Evolutionary conservation across 1,140 invertebrate species (phyloP), one percentile per base, ranked within the genome.

Genomic region (Bombus picipes): DNA sequence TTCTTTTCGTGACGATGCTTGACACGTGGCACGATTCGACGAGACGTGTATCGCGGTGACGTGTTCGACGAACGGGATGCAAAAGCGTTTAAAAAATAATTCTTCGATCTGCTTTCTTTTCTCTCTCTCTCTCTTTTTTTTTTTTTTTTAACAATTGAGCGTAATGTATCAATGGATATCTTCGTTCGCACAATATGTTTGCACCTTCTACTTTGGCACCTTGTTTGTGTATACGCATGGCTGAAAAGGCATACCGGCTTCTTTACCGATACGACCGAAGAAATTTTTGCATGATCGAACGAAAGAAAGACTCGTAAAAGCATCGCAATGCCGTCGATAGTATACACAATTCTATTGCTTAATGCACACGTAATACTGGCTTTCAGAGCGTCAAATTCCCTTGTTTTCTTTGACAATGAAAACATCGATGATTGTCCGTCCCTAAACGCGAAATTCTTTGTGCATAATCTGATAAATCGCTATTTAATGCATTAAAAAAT

Each of bases 391-490:
- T 90, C 89, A 84, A 88, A 89, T 91, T 90, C 83, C 84, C 71
- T 83, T 80, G 73, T 85, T 86, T 85, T 71, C 80, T 86, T 87
- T 88, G 90, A 92, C 73, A 91, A 91, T 90, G 91, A 93, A 70
- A 92, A 94, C 89, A 90, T 93, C 82, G 85, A 91, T 95, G 95
- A 95, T 95, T 95, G 95, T 95, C 94, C 95, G 93, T 95, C 90
- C 91, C 91, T 91, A 94, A 95, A 95, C 94, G 95, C 95, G 91
- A 94, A 95, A 95, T 95, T 95, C 95, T 95, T 94, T 94, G 90
- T 94, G 92, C 92, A 92, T 87, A 88, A 77, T 86, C 88, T 66
- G 81, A 87, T 87, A 78, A 73, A 81, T 84, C 81, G 71, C 88
- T 85, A 43, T 86, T 90, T 86, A 85, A 87, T 87, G 90, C 85